phyloP scores from a whole-genome alignment of 2,113 vertebrate genomes.

The Meles meles region DNA sequence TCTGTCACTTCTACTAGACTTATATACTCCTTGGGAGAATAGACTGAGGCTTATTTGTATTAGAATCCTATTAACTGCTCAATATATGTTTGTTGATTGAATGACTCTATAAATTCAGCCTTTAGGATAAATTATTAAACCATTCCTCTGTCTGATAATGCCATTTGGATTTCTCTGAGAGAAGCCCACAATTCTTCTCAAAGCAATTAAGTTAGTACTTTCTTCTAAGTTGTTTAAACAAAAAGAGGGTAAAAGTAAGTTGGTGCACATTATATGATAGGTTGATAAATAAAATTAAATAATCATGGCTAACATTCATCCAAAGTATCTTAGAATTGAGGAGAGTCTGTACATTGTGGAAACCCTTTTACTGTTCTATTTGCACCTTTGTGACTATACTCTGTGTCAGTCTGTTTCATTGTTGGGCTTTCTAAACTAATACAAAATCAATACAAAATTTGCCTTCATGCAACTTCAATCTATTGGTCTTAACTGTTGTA shows the following conservation, averaged over 20 bases:
- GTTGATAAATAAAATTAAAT: background rate
- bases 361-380: background rate
- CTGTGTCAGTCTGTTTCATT: background rate
- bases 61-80: background rate
- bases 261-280: background rate
- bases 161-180: constrained; percentile 11
- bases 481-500: background rate
- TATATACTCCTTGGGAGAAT: background rate
- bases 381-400: background rate
- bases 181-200: background rate
- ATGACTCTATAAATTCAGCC: background rate
- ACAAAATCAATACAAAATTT: background rate
- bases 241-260: background rate
- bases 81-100: background rate
- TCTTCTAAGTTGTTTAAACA: background rate
- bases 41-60: background rate
- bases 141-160: background rate
- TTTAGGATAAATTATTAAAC: background rate
- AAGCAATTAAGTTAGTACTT: background rate
- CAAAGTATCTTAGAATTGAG: background rate
- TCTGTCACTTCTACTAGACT: background rate
- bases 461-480: background rate
- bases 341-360: background rate
- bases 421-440: background rate
- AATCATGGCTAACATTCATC: background rate